Percentiles rank a stretch among this genome's conserved stretches.
These are phyloP conservation scores for Adelognathus sp. DNA, from an alignment of 2,888 invertebrate genomes.

Conservation along the genomic window DNA sequence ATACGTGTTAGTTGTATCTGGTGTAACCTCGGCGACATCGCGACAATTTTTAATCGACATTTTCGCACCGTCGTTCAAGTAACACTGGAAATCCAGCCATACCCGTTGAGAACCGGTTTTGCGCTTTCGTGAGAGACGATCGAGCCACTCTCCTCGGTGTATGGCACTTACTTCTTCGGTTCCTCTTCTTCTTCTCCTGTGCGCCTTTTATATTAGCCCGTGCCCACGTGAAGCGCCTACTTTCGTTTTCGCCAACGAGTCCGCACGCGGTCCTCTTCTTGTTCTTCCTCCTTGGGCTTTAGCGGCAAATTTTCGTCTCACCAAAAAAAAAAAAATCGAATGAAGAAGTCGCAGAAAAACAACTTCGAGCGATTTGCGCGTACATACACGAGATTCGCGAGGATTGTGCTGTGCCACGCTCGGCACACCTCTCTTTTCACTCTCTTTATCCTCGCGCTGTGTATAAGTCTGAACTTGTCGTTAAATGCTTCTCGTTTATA, in stretches of 20 bases:
- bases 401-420: neutral
- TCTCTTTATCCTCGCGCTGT: neutral
- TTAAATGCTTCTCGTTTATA: slow-evolving; percentile 6
- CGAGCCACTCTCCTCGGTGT: slow-evolving; percentile 51
- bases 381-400: neutral
- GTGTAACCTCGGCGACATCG: slow-evolving; percentile 51
- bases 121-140: slow-evolving; percentile 60
- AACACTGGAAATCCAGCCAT: slow-evolving; percentile 70
- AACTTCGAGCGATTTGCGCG: neutral
- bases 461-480: slow-evolving; percentile 3
- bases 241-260: slow-evolving; percentile 52
- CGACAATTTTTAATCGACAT: slow-evolving; percentile 62
- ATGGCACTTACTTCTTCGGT: slow-evolving; percentile 53
- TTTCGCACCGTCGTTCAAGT: slow-evolving; percentile 58
- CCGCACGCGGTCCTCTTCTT: neutral
- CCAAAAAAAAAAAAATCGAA: slow-evolving; percentile 11
- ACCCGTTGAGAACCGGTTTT: slow-evolving; percentile 76
- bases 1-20: neutral
- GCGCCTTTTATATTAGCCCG: slow-evolving; percentile 44
- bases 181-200: slow-evolving; percentile 36
- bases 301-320: neutral
- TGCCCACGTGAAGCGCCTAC: slow-evolving; percentile 39
- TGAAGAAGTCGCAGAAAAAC: slow-evolving; percentile 6
- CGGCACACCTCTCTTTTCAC: neutral
- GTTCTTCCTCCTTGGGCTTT: neutral